phyloP scores from a whole-genome alignment of 2,797 vertebrate species.

The Bryconaethiops microstoma region DNA sequence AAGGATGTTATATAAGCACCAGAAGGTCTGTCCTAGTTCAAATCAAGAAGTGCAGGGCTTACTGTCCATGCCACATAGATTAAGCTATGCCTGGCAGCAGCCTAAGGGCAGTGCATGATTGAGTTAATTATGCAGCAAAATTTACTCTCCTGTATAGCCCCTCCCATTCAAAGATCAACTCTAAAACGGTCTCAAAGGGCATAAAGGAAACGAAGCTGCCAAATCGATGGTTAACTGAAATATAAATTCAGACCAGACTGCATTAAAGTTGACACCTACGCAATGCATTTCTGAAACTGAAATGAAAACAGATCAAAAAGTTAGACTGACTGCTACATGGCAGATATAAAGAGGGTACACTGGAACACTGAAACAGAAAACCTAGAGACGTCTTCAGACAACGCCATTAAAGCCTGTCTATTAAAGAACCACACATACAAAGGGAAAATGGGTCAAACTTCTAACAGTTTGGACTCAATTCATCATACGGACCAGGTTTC shows the following conservation, averaged over 20 bases:
- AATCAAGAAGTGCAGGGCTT: conserved; percentile 7
- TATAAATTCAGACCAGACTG: not conserved
- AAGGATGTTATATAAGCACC: conserved; percentile 33
- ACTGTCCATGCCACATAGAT: conserved; percentile 10
- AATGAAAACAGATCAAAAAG: too few species aligned
- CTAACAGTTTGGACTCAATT: too few species aligned
- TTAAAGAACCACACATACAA: too few species aligned
- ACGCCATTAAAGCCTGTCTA: too few species aligned
- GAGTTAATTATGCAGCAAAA: conserved; percentile 52
- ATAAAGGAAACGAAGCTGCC: conserved; percentile 65
- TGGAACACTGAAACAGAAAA: too few species aligned
- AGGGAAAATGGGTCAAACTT: too few species aligned
- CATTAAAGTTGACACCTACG: not conserved
- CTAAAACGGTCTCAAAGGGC: conserved; percentile 76
- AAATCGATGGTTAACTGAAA: conserved; percentile 14
- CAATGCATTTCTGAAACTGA: not conserved
- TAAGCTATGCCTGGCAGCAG: conserved; percentile 18
- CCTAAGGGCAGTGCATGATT: conserved; percentile 32
- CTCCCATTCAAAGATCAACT: conserved; percentile 65
- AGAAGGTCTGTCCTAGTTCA: conserved; percentile 34
- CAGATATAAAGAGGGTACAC: not conserved
- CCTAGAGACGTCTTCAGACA: too few species aligned
- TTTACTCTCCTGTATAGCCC: conserved; percentile 56
- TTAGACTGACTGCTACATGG: not conserved
- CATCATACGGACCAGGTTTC: not conserved